Evolutionary conservation across 2,888 invertebrate species (phyloP).

Genomic region (Poecilobothrus nobilitatus): DNA sequence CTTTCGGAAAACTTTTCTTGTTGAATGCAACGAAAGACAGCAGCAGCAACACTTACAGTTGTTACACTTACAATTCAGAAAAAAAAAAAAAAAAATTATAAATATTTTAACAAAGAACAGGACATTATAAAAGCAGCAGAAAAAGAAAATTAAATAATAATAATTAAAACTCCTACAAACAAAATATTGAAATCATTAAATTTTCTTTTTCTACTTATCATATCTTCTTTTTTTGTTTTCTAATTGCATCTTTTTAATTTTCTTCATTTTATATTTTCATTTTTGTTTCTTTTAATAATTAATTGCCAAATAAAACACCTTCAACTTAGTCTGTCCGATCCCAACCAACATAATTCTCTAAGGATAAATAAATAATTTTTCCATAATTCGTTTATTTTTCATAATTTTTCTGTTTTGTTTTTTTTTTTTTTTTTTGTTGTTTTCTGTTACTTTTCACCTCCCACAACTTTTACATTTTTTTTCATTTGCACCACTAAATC

Average conservation of each 20-base stretch:
- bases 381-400: conserved; percentile 6
- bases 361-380: conserved; percentile 5
- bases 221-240: neutral
- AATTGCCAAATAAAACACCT: conserved; percentile 6
- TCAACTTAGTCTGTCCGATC: neutral
- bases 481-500: too few relatives aligned
- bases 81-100: neutral
- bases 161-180: neutral
- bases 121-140: neutral
- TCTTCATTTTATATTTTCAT: neutral
- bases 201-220: neutral
- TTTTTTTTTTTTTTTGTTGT: neutral
- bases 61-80: too few relatives aligned
- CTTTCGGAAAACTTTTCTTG: neutral
- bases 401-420: neutral
- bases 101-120: neutral
- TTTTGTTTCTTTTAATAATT: neutral
- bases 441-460: too few relatives aligned
- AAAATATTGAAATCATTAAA: conserved; percentile 1
- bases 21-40: neutral
- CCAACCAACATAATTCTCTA: neutral
- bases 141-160: too few relatives aligned
- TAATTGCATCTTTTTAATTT: neutral
- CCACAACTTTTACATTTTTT: too few relatives aligned
- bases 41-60: neutral